Evolutionary conservation across 2,113 vertebrate species (phyloP), one percentile per base, ranked within the genome.

Genomic region (Cyanoderma ruficeps): DNA sequence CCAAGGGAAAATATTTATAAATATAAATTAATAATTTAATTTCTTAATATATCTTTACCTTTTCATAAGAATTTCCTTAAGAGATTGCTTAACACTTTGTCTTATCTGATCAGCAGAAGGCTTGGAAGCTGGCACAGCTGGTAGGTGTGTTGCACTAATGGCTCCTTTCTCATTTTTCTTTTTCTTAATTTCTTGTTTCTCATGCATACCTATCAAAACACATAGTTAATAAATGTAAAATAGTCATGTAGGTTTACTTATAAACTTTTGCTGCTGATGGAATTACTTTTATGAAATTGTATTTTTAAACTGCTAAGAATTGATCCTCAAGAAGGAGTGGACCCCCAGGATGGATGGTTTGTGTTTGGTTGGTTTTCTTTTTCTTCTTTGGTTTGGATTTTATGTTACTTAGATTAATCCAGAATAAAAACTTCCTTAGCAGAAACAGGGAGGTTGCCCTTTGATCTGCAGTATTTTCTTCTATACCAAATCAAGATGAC

Each of bases 81-180:
- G 98, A 60, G 99, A 99, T 33, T 99, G 99, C 13, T 98, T 98
- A 70, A 99, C 99, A 28, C 98, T 99, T 87, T 99, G 98, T 86
- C 99, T 98, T 97, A 99, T 99, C 84, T 99, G 98, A 77, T 99
- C 99, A 82, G 98, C 98, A 94, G 99, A 99, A 64, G 99, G 99
- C 92, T 99, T 99, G 47, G 98, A 98, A 89, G 98, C 78, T 64
- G 98, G 92, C 50, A 98, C 94, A 2, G 96, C 27, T 14, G 96
- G 92, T 57, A 71, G n/a, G 28, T 97, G 97, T 20, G 87, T 52
- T 85, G 87, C 50, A 61, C 67, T 75, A 79, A 93, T 8, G 2
- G 96, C 49, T 50, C 93, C 97, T 50, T 98, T 98, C 47, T 98
- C 98, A 78, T 21, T 92, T 97, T 98, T 99, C 90, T 97, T 98